Conservation (phyloP, 2,797 vertebrate species). For the Mormyrus hasselquistii region DNA sequence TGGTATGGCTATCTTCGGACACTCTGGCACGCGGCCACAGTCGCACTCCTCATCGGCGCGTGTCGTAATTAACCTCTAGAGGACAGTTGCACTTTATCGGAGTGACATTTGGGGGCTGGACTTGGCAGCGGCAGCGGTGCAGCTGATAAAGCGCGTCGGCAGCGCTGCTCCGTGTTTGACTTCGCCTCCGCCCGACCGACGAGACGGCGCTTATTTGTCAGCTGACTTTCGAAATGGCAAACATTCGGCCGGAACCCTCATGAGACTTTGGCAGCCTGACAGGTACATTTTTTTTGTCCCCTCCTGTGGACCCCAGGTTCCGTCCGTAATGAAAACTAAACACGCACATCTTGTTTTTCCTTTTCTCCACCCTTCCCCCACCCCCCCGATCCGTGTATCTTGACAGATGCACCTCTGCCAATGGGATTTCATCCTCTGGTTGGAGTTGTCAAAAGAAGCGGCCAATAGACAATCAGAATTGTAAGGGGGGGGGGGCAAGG, state of each 20-base stretch:
- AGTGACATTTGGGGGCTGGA: background rate
- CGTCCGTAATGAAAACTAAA: conserved; percentile 91
- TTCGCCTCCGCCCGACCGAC: conserved; percentile 64
- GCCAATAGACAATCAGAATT: conserved; percentile 88
- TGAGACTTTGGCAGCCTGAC: conserved; percentile 86
- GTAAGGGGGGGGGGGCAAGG: conserved; percentile 76
- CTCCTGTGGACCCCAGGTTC: conserved; percentile 66
- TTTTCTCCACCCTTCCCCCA: conserved; percentile 22
- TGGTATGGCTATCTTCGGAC: background rate
- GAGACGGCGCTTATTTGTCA: conserved; percentile 86
- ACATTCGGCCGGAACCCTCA: conserved; percentile 76
- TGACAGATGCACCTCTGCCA: conserved; percentile 80
- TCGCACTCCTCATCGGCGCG: background rate
- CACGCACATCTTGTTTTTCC: conserved; percentile 71
- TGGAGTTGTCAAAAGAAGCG: conserved; percentile 90
- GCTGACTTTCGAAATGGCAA: conserved; percentile 88
- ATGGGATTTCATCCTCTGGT: conserved; percentile 84
- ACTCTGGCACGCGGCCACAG: background rate
- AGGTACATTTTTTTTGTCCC: conserved; percentile 82
- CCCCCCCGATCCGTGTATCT: conserved; percentile 8
- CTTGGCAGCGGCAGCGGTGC: conserved; percentile 32
- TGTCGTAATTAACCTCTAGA: background rate
- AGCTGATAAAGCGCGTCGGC: conserved; percentile 62
- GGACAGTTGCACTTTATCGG: background rate
- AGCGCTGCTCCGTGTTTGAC: conserved; percentile 53